Conservation (phyloP, 2,797 vertebrate genomes). For the Epinephelus awoara region DNA sequence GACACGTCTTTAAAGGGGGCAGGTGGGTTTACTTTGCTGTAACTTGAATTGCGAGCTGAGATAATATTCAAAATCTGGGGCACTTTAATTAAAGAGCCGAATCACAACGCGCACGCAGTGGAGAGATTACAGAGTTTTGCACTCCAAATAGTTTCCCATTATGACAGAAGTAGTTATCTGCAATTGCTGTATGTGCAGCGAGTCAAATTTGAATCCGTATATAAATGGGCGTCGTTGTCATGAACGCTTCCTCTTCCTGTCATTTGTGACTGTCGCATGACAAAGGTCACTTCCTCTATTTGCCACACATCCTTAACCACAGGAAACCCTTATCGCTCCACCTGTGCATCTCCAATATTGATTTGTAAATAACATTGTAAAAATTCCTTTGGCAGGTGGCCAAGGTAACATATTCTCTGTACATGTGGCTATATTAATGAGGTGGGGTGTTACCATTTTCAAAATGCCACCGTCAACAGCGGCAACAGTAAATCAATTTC, state of each 20-base stretch:
- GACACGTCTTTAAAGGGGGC: slow-evolving; percentile 35
- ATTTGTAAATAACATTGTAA: slow-evolving; percentile 76
- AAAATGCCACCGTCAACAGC: slow-evolving; percentile 88
- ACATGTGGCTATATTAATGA: slow-evolving; percentile 87
- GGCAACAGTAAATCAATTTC: slow-evolving; percentile 89
- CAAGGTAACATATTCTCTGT: slow-evolving; percentile 75
- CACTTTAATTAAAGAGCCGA: slow-evolving; percentile 48
- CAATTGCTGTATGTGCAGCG: neutral
- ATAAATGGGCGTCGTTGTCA: slow-evolving; percentile 17
- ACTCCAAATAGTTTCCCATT: slow-evolving; percentile 17
- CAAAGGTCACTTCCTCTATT: slow-evolving; percentile 57
- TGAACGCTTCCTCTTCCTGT: slow-evolving; percentile 29
- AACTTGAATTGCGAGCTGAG: slow-evolving; percentile 38
- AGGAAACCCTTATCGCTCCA: slow-evolving; percentile 53
- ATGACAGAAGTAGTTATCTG: slow-evolving; percentile 34
- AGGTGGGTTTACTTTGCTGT: slow-evolving; percentile 40
- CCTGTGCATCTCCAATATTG: slow-evolving; percentile 61
- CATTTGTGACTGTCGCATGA: slow-evolving; percentile 14
- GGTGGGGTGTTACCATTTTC: slow-evolving; percentile 86
- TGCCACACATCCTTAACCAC: slow-evolving; percentile 55
- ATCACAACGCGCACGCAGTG: slow-evolving; percentile 11
- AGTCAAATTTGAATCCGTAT: slow-evolving; percentile 13
- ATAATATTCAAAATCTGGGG: slow-evolving; percentile 46
- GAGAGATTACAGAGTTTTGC: slow-evolving; percentile 16
- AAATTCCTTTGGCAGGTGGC: slow-evolving; percentile 64